These are phyloP conservation scores for Ammodytes dubius DNA, from an alignment of 2,113 vertebrate genomes.

Conservation along the genomic window DNA sequence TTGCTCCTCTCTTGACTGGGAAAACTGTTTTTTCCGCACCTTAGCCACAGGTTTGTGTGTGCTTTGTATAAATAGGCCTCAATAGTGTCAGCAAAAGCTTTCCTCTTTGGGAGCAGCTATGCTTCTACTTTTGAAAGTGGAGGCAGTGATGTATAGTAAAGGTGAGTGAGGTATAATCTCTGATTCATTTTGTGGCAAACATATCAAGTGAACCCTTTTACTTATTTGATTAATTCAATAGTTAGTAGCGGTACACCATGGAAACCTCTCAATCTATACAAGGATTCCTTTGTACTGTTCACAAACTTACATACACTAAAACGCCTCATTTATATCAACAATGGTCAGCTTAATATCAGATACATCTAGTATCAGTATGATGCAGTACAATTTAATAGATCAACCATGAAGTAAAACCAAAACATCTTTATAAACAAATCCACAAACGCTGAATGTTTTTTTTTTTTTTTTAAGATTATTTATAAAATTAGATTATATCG, in stretches of 20 bases:
- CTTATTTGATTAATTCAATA: slow-evolving; percentile 11
- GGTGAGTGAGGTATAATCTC: slow-evolving; percentile 26
- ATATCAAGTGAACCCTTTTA: neutral
- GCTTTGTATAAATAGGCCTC: slow-evolving; percentile 67
- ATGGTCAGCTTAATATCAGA: neutral
- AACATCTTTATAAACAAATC: slow-evolving; percentile 2
- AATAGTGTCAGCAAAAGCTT: slow-evolving; percentile 59
- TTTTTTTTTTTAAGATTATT: too few relatives aligned
- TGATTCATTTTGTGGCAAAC: slow-evolving; percentile 1
- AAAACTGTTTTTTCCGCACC: slow-evolving; percentile 58
- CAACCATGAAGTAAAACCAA: neutral
- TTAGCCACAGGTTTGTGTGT: slow-evolving; percentile 64
- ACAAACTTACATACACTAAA: neutral
- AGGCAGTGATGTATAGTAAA: slow-evolving; percentile 47
- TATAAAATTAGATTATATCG: too few relatives aligned
- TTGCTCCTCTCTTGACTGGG: slow-evolving; percentile 61
- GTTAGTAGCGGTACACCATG: neutral
- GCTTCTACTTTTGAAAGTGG: slow-evolving; percentile 42
- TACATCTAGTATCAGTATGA: neutral
- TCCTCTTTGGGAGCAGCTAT: slow-evolving; percentile 47
- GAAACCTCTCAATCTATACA: neutral
- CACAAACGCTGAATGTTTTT: too few relatives aligned
- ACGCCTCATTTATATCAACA: neutral
- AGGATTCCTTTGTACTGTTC: neutral
- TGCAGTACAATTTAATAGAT: neutral